A percentile compares a stretch with the other conserved stretches of the same genome.
These are phyloP conservation scores for Lepidochrysops patricia DNA, from an alignment of 2,888 invertebrate species.

Conservation along the genomic window DNA sequence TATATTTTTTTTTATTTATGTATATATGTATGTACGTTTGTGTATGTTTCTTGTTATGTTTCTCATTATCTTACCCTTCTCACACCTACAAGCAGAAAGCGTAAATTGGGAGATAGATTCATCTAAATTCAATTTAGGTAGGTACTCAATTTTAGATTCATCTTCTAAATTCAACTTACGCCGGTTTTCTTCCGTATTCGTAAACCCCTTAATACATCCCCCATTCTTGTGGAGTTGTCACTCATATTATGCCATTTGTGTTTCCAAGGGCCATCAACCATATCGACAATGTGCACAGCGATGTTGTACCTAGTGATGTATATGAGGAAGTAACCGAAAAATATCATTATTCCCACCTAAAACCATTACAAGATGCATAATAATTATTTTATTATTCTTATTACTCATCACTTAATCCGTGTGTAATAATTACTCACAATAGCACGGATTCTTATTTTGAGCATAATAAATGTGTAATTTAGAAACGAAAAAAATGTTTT, in stretches of 20 bases:
- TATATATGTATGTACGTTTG: too few relatives aligned
- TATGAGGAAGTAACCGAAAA: constrained; percentile 67
- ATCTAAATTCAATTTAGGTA: too few relatives aligned
- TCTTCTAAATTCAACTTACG: constrained; percentile 18
- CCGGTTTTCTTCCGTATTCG: constrained; percentile 18
- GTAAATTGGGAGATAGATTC: too few relatives aligned
- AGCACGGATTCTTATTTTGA: constrained; percentile 53
- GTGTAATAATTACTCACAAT: constrained; percentile 51
- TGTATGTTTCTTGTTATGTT: too few relatives aligned
- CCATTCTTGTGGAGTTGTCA: constrained; percentile 18
- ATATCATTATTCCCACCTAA: constrained; percentile 72
- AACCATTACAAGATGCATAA: constrained; percentile 21
- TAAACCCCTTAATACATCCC: constrained; percentile 12
- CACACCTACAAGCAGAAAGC: too few relatives aligned
- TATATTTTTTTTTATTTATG: too few relatives aligned
- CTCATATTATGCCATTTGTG: constrained; percentile 14
- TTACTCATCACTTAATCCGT: too few relatives aligned
- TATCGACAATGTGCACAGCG: constrained; percentile 64
- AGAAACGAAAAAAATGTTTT: constrained; percentile 18
- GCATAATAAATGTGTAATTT: constrained; percentile 34
- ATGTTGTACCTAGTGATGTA: constrained; percentile 57
- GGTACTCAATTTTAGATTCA: too few relatives aligned
- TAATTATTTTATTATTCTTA: not conserved
- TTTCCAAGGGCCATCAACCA: constrained; percentile 40
- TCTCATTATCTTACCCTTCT: too few relatives aligned